A percentile compares a stretch with the other conserved stretches of the same genome.
Evolutionary conservation across 2,888 invertebrate genomes (phyloP).

Genomic region (Plagodis pulveraria): DNA sequence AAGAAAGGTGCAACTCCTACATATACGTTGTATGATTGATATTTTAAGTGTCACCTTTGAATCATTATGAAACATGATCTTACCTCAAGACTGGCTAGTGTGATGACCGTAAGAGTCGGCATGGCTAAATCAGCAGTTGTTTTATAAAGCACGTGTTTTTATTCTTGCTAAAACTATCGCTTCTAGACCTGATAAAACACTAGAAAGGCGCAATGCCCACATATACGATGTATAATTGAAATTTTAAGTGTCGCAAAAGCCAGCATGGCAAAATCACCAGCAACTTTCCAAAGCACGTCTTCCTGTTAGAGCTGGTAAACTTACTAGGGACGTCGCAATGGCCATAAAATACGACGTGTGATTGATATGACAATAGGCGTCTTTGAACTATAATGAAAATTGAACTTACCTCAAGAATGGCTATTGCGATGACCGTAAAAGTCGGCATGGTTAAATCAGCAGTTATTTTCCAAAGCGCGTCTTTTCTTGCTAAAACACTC

Average conservation of each 20-base stretch:
- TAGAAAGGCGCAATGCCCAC: conserved; percentile 70
- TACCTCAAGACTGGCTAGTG: too few species aligned
- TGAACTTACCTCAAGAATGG: conserved; percentile 67
- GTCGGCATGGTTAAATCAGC: conserved; percentile 78
- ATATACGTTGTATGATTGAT: conserved; percentile 67
- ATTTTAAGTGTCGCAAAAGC: conserved; percentile 61
- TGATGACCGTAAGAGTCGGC: too few species aligned
- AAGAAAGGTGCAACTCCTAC: conserved; percentile 69
- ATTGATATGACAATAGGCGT: conserved; percentile 66
- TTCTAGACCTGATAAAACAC: too few species aligned
- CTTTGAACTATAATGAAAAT: conserved; percentile 38
- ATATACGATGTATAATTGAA: conserved; percentile 64
- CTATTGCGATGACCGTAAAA: conserved; percentile 69
- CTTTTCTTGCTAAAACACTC: conserved; percentile 65
- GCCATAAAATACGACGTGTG: conserved; percentile 64
- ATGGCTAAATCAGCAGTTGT: too few species aligned
- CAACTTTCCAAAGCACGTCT: too few species aligned
- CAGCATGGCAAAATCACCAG: too few species aligned
- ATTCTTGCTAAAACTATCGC: too few species aligned
- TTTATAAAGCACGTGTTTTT: too few species aligned
- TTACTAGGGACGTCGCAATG: too few species aligned
- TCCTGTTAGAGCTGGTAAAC: too few species aligned
- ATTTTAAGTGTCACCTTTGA: conserved; percentile 64
- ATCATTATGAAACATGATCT: neutral
- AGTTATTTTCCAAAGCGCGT: conserved; percentile 72